Percentiles rank a stretch among this genome's conserved stretches.
Conservation (phyloP, 2,113 vertebrate species). For the Clupea harengus region DNA sequence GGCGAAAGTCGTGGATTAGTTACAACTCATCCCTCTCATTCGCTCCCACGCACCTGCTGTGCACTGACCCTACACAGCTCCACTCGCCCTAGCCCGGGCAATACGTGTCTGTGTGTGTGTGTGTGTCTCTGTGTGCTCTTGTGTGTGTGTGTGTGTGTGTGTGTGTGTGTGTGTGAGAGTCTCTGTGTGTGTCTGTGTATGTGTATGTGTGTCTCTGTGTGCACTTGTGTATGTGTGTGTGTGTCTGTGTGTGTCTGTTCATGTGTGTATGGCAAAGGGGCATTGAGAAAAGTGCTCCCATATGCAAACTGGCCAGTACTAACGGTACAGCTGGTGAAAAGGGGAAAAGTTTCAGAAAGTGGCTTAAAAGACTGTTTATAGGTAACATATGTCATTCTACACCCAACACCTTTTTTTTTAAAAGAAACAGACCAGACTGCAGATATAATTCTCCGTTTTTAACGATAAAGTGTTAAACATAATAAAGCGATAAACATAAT, state of each 20-base stretch:
- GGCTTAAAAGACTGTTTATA: neutral
- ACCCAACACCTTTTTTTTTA: neutral
- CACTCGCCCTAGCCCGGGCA: neutral
- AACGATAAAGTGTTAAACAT: too few relatives aligned
- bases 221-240: neutral
- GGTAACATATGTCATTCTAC: neutral
- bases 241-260: too few relatives aligned
- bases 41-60: constrained; percentile 39
- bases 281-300: neutral
- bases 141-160: neutral
- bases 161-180: neutral
- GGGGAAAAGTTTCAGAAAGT: neutral
- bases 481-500: too few relatives aligned
- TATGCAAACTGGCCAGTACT: neutral
- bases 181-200: neutral
- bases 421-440: neutral
- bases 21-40: constrained; percentile 32
- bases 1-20: constrained; percentile 51
- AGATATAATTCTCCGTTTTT: too few relatives aligned
- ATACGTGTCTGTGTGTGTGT: neutral
- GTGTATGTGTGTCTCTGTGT: neutral
- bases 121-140: neutral
- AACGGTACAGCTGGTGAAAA: neutral
- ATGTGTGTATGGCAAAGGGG: neutral
- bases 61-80: neutral